Conservation (phyloP, 2,888 invertebrate species). For the Zelleria hepariella region DNA sequence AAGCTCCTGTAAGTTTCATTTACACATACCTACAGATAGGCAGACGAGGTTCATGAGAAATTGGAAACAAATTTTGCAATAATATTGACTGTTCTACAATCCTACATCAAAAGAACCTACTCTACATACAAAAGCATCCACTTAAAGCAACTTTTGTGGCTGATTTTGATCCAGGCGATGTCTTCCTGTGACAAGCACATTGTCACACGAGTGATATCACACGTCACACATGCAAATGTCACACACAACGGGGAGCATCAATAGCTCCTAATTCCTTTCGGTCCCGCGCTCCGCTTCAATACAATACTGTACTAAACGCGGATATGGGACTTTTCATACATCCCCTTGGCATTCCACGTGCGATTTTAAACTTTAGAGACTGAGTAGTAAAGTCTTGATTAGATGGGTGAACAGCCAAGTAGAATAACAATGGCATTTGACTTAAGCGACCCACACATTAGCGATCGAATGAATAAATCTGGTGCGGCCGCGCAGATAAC, state of each 20-base stretch:
- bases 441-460: slow-evolving; percentile 60
- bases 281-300: slow-evolving; percentile 48
- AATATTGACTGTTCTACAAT: too few relatives aligned
- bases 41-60: too few relatives aligned
- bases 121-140: background rate
- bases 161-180: background rate
- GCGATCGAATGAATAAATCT: slow-evolving; percentile 20
- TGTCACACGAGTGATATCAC: slow-evolving; percentile 26
- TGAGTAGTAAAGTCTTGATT: slow-evolving; percentile 10
- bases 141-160: background rate
- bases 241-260: slow-evolving; percentile 49
- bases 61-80: too few relatives aligned
- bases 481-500: slow-evolving; percentile 40
- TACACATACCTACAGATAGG: too few relatives aligned
- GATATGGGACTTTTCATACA: background rate
- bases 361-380: background rate
- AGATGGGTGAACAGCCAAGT: slow-evolving; percentile 6
- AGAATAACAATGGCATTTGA: slow-evolving; percentile 35
- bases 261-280: slow-evolving; percentile 67
- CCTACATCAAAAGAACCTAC: too few relatives aligned
- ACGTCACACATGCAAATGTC: slow-evolving; percentile 8
- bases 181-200: slow-evolving; percentile 14
- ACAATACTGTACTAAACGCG: slow-evolving; percentile 17
- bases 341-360: background rate
- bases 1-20: too few relatives aligned